Conservation (phyloP, 2,888 invertebrate genomes). For the Acrobasis consociella region DNA sequence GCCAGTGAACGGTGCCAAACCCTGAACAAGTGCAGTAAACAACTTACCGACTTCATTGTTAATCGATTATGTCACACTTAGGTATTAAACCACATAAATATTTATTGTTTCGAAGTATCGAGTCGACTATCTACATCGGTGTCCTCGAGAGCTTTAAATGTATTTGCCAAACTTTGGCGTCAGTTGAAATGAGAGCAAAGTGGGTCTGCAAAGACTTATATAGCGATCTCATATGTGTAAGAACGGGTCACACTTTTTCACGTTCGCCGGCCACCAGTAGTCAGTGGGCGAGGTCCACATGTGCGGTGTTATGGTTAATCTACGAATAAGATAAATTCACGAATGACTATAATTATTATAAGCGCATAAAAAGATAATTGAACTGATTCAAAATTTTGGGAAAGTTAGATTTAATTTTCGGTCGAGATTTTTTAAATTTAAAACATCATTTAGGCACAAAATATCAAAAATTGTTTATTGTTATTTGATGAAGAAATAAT, state of each 20-base stretch:
- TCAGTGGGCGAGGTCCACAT: slow-evolving; percentile 69
- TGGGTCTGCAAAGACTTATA: slow-evolving; percentile 76
- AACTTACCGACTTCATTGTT: slow-evolving; percentile 68
- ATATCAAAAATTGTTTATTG: too few relatives aligned
- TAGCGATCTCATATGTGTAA: slow-evolving; percentile 80
- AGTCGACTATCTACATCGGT: slow-evolving; percentile 38
- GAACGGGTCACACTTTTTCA: slow-evolving; percentile 79
- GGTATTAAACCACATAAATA: slow-evolving; percentile 35
- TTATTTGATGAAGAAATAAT: too few relatives aligned
- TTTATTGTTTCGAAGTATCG: slow-evolving; percentile 26
- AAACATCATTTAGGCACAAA: too few relatives aligned
- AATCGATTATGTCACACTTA: slow-evolving; percentile 29
- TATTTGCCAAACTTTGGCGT: slow-evolving; percentile 75
- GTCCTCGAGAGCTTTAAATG: slow-evolving; percentile 51
- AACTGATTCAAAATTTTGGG: too few relatives aligned
- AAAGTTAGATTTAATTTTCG: too few relatives aligned
- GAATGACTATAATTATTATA: background rate
- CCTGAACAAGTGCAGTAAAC: slow-evolving; percentile 18
- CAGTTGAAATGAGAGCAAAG: slow-evolving; percentile 81
- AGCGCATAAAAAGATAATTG: background rate
- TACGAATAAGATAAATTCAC: slow-evolving; percentile 18
- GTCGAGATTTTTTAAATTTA: too few relatives aligned
- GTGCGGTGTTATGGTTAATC: slow-evolving; percentile 39
- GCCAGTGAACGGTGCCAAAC: slow-evolving; percentile 10
- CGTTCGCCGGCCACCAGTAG: slow-evolving; percentile 63